Evolutionary conservation across 2,113 vertebrate genomes (phyloP).

Genomic region (Ammospiza nelsoni): DNA sequence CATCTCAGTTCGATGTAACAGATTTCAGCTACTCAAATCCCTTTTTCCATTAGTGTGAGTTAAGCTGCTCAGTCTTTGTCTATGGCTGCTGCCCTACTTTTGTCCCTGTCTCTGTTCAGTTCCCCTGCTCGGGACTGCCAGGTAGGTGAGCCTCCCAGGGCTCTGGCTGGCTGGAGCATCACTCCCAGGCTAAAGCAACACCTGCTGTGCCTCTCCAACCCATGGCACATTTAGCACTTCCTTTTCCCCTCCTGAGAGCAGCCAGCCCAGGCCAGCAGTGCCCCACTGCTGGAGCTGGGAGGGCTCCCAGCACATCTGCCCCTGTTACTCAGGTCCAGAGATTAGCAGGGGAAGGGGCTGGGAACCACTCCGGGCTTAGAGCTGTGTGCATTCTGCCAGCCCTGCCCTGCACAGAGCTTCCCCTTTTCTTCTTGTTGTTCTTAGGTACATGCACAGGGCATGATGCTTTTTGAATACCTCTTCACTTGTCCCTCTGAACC

Average conservation of each 20-base stretch:
- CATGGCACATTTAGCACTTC: neutral
- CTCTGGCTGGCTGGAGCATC: neutral
- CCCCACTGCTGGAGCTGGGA: accelerated
- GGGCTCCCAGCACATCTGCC: neutral
- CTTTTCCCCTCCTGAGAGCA: neutral
- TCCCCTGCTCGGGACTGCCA: neutral
- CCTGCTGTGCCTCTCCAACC: neutral
- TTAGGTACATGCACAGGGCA: accelerated
- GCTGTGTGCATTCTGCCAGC: neutral
- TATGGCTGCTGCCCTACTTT: neutral
- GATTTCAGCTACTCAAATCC: constrained; percentile 7
- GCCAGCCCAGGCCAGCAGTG: neutral
- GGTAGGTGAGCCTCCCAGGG: neutral
- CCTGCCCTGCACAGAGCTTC: neutral
- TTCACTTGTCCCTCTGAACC: neutral
- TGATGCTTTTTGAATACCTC: neutral
- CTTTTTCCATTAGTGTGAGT: neutral
- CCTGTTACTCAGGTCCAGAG: neutral
- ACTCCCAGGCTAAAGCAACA: neutral
- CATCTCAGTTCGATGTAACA: neutral
- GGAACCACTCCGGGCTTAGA: neutral
- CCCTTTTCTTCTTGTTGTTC: neutral
- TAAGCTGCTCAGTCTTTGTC: neutral
- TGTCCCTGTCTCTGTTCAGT: neutral
- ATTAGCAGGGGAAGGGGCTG: neutral